phyloP scores from a whole-genome alignment of 1,140 invertebrate species.

The Acromyrmex charruanus region DNA sequence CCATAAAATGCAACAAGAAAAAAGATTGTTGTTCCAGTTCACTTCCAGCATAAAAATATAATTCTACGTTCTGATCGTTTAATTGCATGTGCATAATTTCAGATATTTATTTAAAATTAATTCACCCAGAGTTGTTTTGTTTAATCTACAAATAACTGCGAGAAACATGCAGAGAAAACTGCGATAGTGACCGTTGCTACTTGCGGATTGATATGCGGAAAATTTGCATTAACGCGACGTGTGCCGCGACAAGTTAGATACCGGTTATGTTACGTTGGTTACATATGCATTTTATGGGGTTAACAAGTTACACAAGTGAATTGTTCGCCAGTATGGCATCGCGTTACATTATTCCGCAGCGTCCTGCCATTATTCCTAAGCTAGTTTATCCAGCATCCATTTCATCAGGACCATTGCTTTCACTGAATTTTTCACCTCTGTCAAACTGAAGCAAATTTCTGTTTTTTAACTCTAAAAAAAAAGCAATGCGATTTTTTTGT shows the following conservation, averaged over 20 bases:
- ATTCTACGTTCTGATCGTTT: neutral
- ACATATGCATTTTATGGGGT: conserved; percentile 55
- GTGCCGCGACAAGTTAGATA: conserved; percentile 27
- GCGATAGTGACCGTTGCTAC: neutral
- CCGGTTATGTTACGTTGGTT: conserved; percentile 40
- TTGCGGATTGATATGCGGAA: conserved; percentile 36
- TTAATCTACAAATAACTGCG: neutral
- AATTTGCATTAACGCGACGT: conserved; percentile 34
- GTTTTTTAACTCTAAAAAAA: neutral
- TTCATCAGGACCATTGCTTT: conserved; percentile 40
- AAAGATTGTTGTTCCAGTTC: neutral
- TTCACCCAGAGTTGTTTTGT: neutral
- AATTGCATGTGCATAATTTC: conserved; percentile 1
- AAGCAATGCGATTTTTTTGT: neutral
- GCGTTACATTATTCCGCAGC: conserved; percentile 55
- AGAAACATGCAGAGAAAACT: neutral
- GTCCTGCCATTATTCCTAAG: conserved; percentile 49
- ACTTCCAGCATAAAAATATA: neutral
- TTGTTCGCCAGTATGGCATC: conserved; percentile 33
- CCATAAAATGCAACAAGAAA: neutral
- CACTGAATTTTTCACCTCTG: conserved; percentile 15
- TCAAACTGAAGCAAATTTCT: conserved; percentile 17
- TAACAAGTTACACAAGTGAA: conserved; percentile 58
- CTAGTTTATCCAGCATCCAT: conserved; percentile 44
- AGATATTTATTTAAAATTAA: conserved; percentile 15